phyloP scores from a whole-genome alignment of 23 tunicate species.

The Corella eumyota region DNA sequence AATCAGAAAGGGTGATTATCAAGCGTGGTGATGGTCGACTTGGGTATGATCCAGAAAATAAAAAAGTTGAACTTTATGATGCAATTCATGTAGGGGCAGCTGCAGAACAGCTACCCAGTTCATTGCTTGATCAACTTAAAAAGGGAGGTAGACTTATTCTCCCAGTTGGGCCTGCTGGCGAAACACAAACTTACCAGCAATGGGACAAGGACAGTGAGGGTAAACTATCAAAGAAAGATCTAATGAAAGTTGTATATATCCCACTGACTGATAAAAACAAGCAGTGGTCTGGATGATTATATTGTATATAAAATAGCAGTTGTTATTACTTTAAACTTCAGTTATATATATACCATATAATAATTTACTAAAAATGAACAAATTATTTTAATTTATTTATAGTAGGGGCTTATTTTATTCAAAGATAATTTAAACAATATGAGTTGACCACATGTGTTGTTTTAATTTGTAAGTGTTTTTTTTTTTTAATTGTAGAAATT shows the following conservation, averaged over 20 bases:
- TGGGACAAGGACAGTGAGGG: slow-evolving; percentile 81
- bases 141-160: slow-evolving; percentile 70
- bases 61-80: slow-evolving; percentile 52
- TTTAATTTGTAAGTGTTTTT: not conserved
- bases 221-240: slow-evolving; percentile 28
- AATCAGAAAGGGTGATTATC: slow-evolving; percentile 38
- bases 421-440: too few relatives aligned
- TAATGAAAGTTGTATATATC: slow-evolving; percentile 87
- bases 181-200: slow-evolving; percentile 79
- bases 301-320: too few relatives aligned
- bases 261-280: slow-evolving; percentile 82
- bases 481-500: not conserved
- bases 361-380: too few relatives aligned
- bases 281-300: slow-evolving; percentile 63
- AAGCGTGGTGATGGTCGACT: slow-evolving; percentile 69
- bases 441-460: too few relatives aligned
- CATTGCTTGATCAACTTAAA: slow-evolving; percentile 64
- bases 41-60: slow-evolving; percentile 79
- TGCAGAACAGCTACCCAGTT: slow-evolving; percentile 64
- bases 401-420: too few relatives aligned
- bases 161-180: slow-evolving; percentile 83
- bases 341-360: too few relatives aligned
- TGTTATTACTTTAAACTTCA: too few relatives aligned
- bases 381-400: too few relatives aligned
- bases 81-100: slow-evolving; percentile 99